Evolutionary conservation across 2,797 vertebrate species (phyloP).

Genomic region (Delichon dasypus): DNA sequence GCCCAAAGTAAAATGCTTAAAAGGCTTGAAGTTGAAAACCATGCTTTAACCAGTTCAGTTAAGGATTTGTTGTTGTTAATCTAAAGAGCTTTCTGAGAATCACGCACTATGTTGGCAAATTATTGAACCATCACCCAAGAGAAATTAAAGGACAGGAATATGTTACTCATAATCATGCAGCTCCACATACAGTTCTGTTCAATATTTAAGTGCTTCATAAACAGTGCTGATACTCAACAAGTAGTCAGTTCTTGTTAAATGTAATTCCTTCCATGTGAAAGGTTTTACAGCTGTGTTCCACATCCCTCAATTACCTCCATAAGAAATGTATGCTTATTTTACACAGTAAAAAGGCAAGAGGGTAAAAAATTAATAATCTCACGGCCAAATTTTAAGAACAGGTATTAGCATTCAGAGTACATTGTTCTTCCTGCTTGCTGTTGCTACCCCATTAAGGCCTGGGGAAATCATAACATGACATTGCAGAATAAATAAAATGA

Average conservation of each 20-base stretch:
- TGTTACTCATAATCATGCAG: background rate
- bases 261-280: background rate
- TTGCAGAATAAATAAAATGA: background rate
- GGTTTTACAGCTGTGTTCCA: background rate
- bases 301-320: background rate
- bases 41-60: background rate
- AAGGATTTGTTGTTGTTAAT: background rate
- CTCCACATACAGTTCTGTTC: background rate
- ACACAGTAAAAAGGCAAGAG: background rate
- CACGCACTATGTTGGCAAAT: background rate
- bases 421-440: background rate
- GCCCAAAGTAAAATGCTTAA: slow-evolving; percentile 3
- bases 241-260: background rate
- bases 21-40: slow-evolving; percentile 5
- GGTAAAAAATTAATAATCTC: background rate
- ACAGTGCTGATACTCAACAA: background rate
- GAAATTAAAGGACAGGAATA: background rate
- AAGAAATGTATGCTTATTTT: background rate
- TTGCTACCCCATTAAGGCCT: background rate
- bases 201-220: background rate
- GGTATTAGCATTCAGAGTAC: background rate
- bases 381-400: background rate
- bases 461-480: background rate
- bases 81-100: background rate
- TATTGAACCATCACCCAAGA: background rate